A percentile compares a stretch with the other conserved stretches of the same genome.
These are phyloP conservation scores for Chiloscyllium plagiosum DNA, from an alignment of 2,113 vertebrate species.

Conservation along the genomic window DNA sequence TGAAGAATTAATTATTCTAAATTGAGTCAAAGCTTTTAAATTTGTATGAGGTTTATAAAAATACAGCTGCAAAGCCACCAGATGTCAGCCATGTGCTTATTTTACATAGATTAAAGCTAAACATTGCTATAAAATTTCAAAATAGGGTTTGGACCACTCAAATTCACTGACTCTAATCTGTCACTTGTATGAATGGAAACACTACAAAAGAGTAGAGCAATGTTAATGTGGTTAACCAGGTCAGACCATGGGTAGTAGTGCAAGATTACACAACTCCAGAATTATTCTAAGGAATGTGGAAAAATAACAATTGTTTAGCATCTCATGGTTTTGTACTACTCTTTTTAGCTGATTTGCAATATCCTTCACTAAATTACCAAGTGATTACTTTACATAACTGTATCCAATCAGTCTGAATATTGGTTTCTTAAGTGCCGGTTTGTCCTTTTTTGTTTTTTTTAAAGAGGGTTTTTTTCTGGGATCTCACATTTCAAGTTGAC, in stretches of 20 bases:
- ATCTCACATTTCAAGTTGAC: neutral
- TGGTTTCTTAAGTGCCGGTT: neutral
- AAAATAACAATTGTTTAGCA: no score
- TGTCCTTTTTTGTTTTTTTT: neutral
- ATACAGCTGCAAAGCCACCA: neutral
- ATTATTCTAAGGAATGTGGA: neutral
- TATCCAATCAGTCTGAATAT: neutral
- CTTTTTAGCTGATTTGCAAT: neutral
- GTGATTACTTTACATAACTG: no score
- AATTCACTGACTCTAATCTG: neutral
- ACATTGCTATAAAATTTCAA: neutral
- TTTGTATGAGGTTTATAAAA: neutral
- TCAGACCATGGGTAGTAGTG: neutral
- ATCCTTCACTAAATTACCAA: neutral
- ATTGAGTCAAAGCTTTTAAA: neutral
- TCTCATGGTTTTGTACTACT: neutral
- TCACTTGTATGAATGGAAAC: neutral
- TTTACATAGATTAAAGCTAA: neutral
- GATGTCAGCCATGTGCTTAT: slow-evolving; percentile 6
- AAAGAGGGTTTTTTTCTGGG: neutral
- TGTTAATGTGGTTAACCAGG: neutral
- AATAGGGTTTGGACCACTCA: neutral
- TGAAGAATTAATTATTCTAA: neutral
- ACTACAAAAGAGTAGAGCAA: neutral
- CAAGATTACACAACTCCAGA: neutral